Conservation (phyloP, 2,888 invertebrate species). For the Thymelicus lineola region DNA sequence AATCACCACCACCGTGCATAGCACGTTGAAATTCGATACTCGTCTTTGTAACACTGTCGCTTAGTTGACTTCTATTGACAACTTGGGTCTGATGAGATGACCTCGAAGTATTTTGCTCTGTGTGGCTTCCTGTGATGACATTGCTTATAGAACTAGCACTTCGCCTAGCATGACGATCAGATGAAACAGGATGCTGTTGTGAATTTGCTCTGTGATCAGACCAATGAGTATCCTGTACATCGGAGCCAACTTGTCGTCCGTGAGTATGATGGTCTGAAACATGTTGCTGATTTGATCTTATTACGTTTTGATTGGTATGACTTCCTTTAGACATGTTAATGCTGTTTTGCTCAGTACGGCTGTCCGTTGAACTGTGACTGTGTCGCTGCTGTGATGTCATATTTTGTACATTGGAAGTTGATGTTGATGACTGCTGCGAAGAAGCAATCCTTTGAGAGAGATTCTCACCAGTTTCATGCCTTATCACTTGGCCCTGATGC, state of each 20-base stretch:
- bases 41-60: constrained; percentile 77
- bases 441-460: constrained; percentile 54
- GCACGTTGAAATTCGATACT: constrained; percentile 84
- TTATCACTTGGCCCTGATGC: constrained; percentile 41
- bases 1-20: constrained; percentile 70
- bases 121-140: constrained; percentile 53
- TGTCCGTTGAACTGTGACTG: constrained; percentile 48
- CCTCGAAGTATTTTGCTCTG: constrained; percentile 55
- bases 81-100: constrained; percentile 65
- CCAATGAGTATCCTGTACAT: constrained; percentile 47
- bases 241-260: constrained; percentile 33
- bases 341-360: constrained; percentile 49
- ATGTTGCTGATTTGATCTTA: constrained; percentile 56
- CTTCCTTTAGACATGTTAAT: constrained; percentile 50
- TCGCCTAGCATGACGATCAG: constrained; percentile 36
- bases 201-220: constrained; percentile 53
- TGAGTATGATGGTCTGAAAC: constrained; percentile 38
- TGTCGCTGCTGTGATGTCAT: constrained; percentile 44
- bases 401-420: constrained; percentile 52
- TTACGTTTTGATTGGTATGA: constrained; percentile 53
- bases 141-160: constrained; percentile 43
- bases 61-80: constrained; percentile 71
- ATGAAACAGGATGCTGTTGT: constrained; percentile 37
- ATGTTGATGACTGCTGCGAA: constrained; percentile 53
- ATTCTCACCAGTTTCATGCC: constrained; percentile 50